Base-by-base conservation (phyloP, 2,888 invertebrate genomes). In the Orthosia cruda region DNA sequence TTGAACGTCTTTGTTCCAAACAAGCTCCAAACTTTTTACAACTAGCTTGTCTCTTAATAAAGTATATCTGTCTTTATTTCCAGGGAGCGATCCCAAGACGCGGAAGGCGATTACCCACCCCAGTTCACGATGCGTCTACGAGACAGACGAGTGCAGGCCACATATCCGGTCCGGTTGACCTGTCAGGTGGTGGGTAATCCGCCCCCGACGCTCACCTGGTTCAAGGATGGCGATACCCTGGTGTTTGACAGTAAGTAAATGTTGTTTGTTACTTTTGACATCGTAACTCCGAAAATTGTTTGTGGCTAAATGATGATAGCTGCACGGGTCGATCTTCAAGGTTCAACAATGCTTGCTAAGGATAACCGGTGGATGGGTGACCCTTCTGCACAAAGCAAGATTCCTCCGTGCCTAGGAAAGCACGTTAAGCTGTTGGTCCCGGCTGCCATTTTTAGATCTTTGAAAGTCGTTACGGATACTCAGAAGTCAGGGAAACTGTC, bases 101-200 rank as follows among this genome's bases (percentile, higher is more conserved):
- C 94, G 9, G 91, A 92, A 54, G 95, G 95, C 2, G 97, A 97
- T 77, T 96, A 97, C 72, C 97, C 98, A 0, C 99, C 99, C 0
- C 98, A 98, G 92, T 98, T 99, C 91, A 98, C 98, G 1, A 98
- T 99, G 98, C 97, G 98, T 4, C 95, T 99, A 12, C 97, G 98
- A 5, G 98, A 99, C 91, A 96, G 98, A 40, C 97, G 98, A n/a
- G 98, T 98, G 0, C 98, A 98, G 93, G 97, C 98, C 3, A 98
- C 98, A 0, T 98, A 98, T 92, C 98, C 98, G 0, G 98, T 99
- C 9, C 97, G 99, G 49, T 96, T 99, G 45, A 99, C 99, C 0
- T 99, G 99, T 89, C 98, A 99, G 94, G 97, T 98, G 4, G 97
- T 98, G 15, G 99, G 98, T 1, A 97, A 97, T 84, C 99, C 99